phyloP scores from a whole-genome alignment of 2,113 vertebrate species.

The Rhabdornis inornatus region DNA sequence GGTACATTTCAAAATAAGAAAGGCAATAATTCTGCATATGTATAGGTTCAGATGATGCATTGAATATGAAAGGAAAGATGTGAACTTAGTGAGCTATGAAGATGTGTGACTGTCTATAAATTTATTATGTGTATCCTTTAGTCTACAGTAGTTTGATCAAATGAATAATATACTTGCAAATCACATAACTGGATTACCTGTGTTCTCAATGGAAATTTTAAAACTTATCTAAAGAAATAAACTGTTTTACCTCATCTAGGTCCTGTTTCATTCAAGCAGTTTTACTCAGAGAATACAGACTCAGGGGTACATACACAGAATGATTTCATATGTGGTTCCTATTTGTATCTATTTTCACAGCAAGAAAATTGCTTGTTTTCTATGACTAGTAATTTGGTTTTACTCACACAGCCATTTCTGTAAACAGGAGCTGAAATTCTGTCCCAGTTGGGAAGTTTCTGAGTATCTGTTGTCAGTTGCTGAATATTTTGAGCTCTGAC shows the following conservation, averaged over 20 bases:
- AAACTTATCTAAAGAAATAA: neutral
- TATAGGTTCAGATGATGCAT: conserved; percentile 7
- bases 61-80: conserved; percentile 13
- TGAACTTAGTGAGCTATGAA: conserved; percentile 27
- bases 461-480: neutral
- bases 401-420: neutral
- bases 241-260: neutral
- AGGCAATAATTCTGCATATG: neutral
- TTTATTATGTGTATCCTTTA: conserved; percentile 51
- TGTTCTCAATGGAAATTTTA: conserved; percentile 27
- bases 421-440: conserved; percentile 14
- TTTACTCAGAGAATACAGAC: neutral
- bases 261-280: neutral
- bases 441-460: neutral
- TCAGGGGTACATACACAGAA: neutral
- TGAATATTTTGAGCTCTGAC: conserved; percentile 5
- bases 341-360: conserved; percentile 8
- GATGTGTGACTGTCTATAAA: conserved; percentile 28
- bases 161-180: conserved; percentile 18
- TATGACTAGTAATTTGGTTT: conserved; percentile 2
- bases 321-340: neutral
- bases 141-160: neutral
- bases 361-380: neutral
- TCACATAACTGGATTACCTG: conserved; percentile 23
- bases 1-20: neutral